A percentile compares a stretch with the other conserved stretches of the same genome.
These are phyloP conservation scores for Rostratula benghalensis DNA, from an alignment of 2,113 vertebrate genomes.

Conservation along the genomic window DNA sequence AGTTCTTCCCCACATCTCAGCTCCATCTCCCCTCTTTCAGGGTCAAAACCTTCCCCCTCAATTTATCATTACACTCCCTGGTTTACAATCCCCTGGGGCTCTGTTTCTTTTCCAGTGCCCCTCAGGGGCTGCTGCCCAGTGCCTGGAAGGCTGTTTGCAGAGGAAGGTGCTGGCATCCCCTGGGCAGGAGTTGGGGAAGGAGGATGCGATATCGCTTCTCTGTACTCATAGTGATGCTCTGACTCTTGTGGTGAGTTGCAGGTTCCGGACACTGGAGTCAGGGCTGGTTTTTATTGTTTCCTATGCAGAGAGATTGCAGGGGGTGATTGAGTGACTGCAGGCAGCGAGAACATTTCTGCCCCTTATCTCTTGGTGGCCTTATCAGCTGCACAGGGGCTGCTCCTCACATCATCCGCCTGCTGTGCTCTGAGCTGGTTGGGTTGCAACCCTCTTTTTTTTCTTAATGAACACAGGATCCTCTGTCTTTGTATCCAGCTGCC, in stretches of 20 bases:
- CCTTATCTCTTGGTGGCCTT: neutral
- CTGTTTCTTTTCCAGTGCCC: neutral
- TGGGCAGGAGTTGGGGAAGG: neutral
- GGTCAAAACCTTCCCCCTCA: neutral
- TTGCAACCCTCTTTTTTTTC: neutral
- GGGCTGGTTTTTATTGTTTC: neutral
- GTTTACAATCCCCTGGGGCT: neutral
- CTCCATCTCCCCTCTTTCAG: neutral
- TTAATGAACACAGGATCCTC: neutral
- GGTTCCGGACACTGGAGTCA: neutral
- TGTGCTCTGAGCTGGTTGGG: neutral
- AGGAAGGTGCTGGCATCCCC: neutral
- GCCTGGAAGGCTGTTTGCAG: neutral
- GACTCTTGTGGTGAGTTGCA: neutral
- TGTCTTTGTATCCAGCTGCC: neutral
- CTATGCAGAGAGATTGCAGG: fast-evolving
- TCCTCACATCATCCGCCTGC: neutral
- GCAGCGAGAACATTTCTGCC: neutral
- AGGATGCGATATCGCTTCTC: neutral
- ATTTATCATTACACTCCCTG: neutral
- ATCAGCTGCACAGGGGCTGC: neutral
- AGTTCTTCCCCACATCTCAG: neutral
- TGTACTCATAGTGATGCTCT: neutral
- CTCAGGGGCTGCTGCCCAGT: neutral
- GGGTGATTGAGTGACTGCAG: neutral